A percentile compares a stretch with the other conserved stretches of the same genome.
These are phyloP conservation scores for Leucoraja erinaceus DNA, from an alignment of 2,113 vertebrate genomes.

Conservation along the genomic window DNA sequence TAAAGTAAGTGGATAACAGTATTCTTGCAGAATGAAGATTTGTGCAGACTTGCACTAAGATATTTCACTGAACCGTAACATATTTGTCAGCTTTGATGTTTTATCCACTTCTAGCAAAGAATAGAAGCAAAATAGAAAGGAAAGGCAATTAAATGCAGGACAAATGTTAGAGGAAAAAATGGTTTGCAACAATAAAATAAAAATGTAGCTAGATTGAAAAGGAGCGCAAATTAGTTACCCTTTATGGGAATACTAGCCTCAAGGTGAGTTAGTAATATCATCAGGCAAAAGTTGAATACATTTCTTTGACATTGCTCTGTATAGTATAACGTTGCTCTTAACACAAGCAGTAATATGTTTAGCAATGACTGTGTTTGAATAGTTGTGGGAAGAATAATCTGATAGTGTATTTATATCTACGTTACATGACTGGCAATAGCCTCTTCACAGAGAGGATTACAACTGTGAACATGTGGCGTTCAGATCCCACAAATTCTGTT, in stretches of 20 bases:
- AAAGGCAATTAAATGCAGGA: background rate
- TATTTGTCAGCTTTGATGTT: slow-evolving; percentile 21
- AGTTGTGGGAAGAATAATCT: background rate
- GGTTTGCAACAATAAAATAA: background rate
- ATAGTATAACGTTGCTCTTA: background rate
- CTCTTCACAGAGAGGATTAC: no score
- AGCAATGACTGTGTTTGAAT: background rate
- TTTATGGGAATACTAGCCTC: background rate
- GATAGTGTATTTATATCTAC: no score
- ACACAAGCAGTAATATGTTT: background rate
- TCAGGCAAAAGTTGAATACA: background rate
- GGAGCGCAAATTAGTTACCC: background rate
- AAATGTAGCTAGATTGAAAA: background rate
- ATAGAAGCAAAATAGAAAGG: background rate
- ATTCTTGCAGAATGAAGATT: slow-evolving; percentile 12
- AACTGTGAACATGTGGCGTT: no score
- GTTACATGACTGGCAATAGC: no score
- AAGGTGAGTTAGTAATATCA: background rate
- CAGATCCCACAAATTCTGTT: no score
- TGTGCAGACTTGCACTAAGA: slow-evolving; percentile 10
- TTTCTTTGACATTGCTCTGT: background rate
- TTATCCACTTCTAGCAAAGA: background rate
- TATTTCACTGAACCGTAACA: background rate
- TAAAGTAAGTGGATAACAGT: slow-evolving; percentile 31
- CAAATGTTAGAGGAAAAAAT: background rate